phyloP scores from a whole-genome alignment of 2,888 invertebrate genomes.

The Bibio marci region DNA sequence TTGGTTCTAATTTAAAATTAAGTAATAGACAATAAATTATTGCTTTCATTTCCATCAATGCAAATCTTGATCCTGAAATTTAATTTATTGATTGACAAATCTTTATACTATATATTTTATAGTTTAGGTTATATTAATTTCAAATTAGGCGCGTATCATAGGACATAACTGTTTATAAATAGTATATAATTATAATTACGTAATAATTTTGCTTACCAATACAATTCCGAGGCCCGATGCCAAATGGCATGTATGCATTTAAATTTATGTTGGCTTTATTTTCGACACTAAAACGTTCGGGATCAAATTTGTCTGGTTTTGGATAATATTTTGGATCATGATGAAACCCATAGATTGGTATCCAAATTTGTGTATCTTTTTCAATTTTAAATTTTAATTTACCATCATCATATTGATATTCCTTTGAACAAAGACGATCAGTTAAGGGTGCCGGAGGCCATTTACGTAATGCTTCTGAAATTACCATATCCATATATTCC shows the following conservation, averaged over 20 bases:
- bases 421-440: constrained; percentile 34
- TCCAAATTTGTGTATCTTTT: constrained; percentile 16
- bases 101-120: background rate
- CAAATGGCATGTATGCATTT: constrained; percentile 36
- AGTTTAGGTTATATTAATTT: constrained; percentile 16
- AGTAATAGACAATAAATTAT: constrained; percentile 6
- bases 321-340: constrained; percentile 34
- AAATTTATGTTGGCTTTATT: constrained; percentile 33
- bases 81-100: background rate
- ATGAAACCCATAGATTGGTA: constrained; percentile 32
- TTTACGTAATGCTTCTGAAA: constrained; percentile 32
- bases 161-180: background rate
- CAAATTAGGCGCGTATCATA: constrained; percentile 16
- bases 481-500: constrained; percentile 43
- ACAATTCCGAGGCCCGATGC: constrained; percentile 41
- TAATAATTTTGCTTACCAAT: constrained; percentile 31
- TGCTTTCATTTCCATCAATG: constrained; percentile 8
- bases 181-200: too few relatives aligned
- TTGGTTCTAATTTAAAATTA: constrained; percentile 5
- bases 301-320: constrained; percentile 38
- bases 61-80: constrained; percentile 5
- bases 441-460: constrained; percentile 30
- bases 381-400: constrained; percentile 16
- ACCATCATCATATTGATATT: constrained; percentile 26
- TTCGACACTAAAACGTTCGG: constrained; percentile 38